Percentiles rank a stretch among this genome's conserved stretches.
Conservation (phyloP, 2,888 invertebrate genomes). For the Andrena trimmerana region DNA sequence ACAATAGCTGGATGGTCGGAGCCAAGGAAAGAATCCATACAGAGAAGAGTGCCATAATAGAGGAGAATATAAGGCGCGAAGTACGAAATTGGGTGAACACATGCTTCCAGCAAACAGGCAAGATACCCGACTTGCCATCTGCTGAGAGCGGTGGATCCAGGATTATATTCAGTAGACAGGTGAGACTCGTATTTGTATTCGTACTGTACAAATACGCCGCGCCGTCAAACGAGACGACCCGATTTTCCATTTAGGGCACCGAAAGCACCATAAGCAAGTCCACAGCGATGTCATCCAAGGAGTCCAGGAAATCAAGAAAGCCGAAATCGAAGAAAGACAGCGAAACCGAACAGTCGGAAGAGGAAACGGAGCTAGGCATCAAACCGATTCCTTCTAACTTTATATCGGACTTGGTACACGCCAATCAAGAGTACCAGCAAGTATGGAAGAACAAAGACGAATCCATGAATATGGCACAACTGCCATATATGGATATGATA, state of each 20-base stretch:
- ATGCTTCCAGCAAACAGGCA: conserved; percentile 92
- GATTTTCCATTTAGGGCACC: conserved; percentile 86
- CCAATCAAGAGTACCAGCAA: conserved; percentile 93
- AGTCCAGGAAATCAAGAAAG: conserved; percentile 91
- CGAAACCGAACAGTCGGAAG: conserved; percentile 87
- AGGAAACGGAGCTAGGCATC: conserved; percentile 89
- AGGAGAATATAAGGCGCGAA: conserved; percentile 95
- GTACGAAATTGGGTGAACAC: conserved; percentile 95
- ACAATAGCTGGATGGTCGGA: conserved; percentile 88
- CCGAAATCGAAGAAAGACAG: conserved; percentile 90
- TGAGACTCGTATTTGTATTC: conserved; percentile 42
- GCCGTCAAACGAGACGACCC: not conserved
- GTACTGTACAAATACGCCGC: not conserved
- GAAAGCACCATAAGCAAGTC: conserved; percentile 93
- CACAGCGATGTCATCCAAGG: conserved; percentile 90
- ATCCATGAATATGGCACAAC: conserved; percentile 90
- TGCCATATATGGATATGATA: conserved; percentile 93
- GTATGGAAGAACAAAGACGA: conserved; percentile 94
- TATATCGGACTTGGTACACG: conserved; percentile 89
- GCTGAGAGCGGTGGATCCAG: conserved; percentile 96
- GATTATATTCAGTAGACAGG: conserved; percentile 93
- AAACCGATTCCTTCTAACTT: conserved; percentile 91
- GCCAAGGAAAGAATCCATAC: conserved; percentile 89
- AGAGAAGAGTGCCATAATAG: conserved; percentile 91
- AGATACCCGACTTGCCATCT: conserved; percentile 96